phyloP scores from a whole-genome alignment of 1,140 invertebrate species.

The Gryon sp. region DNA sequence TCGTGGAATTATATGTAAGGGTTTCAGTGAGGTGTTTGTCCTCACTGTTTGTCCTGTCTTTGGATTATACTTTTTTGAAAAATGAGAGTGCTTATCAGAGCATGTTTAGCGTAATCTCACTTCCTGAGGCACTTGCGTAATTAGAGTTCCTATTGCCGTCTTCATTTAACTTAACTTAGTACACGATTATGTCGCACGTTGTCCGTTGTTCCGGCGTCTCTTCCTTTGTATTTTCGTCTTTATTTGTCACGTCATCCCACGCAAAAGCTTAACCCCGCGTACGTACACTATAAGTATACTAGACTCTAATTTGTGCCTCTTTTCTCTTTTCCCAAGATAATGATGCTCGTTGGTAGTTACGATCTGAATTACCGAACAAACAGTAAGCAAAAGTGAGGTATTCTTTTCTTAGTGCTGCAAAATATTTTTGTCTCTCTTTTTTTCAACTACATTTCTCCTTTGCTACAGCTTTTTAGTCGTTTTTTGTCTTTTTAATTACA shows the following conservation, averaged over 20 bases:
- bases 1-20: slow-evolving; percentile 9
- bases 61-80: slow-evolving; percentile 62
- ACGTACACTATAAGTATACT: slow-evolving; percentile 37
- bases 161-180: slow-evolving; percentile 7
- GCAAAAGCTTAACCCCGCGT: slow-evolving; percentile 55
- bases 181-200: slow-evolving; percentile 16
- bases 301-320: slow-evolving; percentile 60
- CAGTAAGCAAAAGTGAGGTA: slow-evolving; percentile 3
- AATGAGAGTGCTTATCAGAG: slow-evolving; percentile 74
- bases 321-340: slow-evolving; percentile 53
- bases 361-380: slow-evolving; percentile 49
- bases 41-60: slow-evolving; percentile 42
- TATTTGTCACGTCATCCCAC: slow-evolving; percentile 60
- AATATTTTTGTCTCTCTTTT: background rate
- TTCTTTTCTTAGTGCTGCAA: background rate
- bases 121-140: slow-evolving; percentile 73
- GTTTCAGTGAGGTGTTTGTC: slow-evolving; percentile 29
- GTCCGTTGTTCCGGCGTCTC: slow-evolving; percentile 34
- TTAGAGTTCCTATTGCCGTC: slow-evolving; percentile 62
- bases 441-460: background rate
- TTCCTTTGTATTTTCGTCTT: slow-evolving; percentile 62
- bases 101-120: slow-evolving; percentile 74
- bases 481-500: slow-evolving; percentile 31
- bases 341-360: slow-evolving; percentile 54
- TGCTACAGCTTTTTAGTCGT: background rate